Conservation (phyloP, 2,113 vertebrate species). For the Heliornis fulica region DNA sequence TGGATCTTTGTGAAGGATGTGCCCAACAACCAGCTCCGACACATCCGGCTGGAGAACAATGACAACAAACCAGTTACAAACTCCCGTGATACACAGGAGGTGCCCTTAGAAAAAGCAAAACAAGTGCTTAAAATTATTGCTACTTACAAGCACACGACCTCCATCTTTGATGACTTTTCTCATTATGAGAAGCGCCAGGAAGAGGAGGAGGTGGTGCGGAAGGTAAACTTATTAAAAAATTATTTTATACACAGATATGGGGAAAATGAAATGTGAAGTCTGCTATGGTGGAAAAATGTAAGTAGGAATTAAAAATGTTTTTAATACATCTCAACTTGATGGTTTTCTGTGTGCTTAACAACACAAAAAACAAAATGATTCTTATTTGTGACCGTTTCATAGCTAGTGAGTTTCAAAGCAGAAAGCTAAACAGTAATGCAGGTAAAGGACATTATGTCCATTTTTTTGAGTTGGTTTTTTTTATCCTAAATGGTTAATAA, state of each 20-base stretch:
- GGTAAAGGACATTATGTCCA: background rate
- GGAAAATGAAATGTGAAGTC: constrained; percentile 56
- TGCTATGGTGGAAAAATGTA: constrained; percentile 38
- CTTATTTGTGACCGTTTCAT: background rate
- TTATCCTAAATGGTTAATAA: background rate
- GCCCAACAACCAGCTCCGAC: constrained; percentile 96
- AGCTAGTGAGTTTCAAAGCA: background rate
- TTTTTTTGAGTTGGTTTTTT: background rate
- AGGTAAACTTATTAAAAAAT: constrained; percentile 79
- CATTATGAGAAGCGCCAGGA: constrained; percentile 97
- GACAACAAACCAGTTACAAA: constrained; percentile 99
- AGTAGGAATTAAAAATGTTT: constrained; percentile 20
- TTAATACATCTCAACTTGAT: background rate
- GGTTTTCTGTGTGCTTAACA: background rate
- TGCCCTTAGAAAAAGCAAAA: constrained; percentile 96
- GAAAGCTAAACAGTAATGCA: background rate
- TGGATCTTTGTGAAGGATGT: constrained; percentile 99
- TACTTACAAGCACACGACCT: constrained; percentile 97
- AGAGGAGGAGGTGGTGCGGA: constrained; percentile 93
- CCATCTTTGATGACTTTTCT: constrained; percentile 98
- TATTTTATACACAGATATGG: constrained; percentile 55
- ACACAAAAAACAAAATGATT: background rate
- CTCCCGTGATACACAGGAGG: constrained; percentile 98
- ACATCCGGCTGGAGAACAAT: constrained; percentile 98
- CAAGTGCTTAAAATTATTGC: constrained; percentile 97